phyloP scores from a whole-genome alignment of 2,113 vertebrate species.

The Eudyptes chrysolophus region DNA sequence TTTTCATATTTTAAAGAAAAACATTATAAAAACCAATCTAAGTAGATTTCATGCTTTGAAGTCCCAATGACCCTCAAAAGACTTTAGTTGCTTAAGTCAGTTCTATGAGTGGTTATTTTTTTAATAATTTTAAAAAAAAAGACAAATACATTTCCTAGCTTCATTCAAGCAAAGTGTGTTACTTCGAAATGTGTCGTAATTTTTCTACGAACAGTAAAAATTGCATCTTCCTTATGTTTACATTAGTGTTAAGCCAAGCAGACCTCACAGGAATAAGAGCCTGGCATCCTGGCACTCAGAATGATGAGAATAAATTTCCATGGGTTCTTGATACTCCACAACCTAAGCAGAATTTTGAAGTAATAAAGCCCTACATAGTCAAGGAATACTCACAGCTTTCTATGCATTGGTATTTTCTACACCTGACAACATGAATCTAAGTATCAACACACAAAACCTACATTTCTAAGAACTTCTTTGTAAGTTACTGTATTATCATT shows the following conservation, averaged over 20 bases:
- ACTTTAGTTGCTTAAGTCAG: background rate
- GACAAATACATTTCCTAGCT: background rate
- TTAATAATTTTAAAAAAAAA: background rate
- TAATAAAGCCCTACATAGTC: background rate
- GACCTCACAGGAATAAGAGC: background rate
- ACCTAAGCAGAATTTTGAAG: background rate
- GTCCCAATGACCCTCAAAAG: background rate
- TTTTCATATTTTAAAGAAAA: background rate
- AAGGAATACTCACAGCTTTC: background rate
- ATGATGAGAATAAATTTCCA: background rate
- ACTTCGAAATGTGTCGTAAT: background rate
- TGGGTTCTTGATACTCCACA: background rate
- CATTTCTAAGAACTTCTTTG: background rate
- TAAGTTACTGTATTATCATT: background rate
- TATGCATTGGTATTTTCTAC: background rate
- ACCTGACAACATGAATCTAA: background rate
- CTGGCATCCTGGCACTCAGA: background rate
- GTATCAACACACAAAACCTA: background rate
- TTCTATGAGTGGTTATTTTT: background rate
- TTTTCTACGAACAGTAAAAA: background rate
- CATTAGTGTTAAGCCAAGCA: background rate
- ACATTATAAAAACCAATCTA: background rate
- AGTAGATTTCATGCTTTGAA: background rate
- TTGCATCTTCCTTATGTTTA: background rate
- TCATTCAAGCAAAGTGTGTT: background rate